phyloP scores from a whole-genome alignment of 1,140 invertebrate species.

The Amphibalanus amphitrite region DNA sequence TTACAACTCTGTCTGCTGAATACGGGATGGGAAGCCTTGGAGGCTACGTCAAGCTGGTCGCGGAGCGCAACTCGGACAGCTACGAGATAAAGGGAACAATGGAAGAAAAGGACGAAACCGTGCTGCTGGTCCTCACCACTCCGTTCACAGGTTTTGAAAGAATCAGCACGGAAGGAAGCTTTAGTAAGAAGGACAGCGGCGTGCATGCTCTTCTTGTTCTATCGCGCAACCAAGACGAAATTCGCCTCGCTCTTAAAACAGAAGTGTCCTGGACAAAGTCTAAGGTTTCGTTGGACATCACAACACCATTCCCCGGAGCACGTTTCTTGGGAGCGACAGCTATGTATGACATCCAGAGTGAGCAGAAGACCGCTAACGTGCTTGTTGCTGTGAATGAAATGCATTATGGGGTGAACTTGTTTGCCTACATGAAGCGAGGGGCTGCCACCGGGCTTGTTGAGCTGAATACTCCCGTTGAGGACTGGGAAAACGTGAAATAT shows the following conservation, averaged over 20 bases:
- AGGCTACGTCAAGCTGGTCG: background rate
- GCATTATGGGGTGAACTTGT: background rate
- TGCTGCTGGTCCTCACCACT: background rate
- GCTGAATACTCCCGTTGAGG: background rate
- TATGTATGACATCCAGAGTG: background rate
- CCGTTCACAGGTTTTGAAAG: background rate
- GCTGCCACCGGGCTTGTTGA: background rate
- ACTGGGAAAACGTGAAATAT: background rate
- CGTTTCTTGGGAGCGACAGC: background rate
- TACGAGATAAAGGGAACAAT: background rate
- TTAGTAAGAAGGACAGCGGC: background rate
- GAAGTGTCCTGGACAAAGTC: background rate
- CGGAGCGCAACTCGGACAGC: background rate
- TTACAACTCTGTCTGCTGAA: too few relatives aligned
- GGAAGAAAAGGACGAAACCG: background rate
- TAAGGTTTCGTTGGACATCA: background rate
- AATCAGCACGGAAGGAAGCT: background rate
- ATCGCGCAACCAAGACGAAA: background rate
- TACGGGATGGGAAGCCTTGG: too few relatives aligned
- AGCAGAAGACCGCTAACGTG: background rate
- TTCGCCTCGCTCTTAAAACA: background rate
- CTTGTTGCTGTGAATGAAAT: background rate
- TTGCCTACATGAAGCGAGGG: background rate
- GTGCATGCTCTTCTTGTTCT: too few relatives aligned
- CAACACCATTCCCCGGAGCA: background rate